Conservation (phyloP, 2,888 invertebrate genomes). For the Tinea semifulvella region DNA sequence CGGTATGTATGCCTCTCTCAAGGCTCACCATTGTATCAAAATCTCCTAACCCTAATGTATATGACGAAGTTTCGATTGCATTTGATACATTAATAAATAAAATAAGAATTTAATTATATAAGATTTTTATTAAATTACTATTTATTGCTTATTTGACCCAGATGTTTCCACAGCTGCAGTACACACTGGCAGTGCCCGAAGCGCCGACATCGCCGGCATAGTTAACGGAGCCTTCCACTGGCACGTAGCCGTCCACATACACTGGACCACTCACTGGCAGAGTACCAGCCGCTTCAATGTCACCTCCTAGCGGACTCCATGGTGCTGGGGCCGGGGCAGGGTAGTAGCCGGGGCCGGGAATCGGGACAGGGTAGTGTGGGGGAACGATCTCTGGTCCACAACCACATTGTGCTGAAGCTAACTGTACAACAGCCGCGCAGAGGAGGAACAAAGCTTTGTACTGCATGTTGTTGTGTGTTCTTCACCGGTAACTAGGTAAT, state of each 20-base stretch:
- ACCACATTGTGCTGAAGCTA: slow-evolving; percentile 2
- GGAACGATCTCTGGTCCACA: too few relatives aligned
- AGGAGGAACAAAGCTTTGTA: slow-evolving; percentile 1
- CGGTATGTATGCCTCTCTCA: too few relatives aligned
- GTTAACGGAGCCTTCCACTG: slow-evolving; percentile 27
- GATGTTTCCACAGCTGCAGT: slow-evolving; percentile 24
- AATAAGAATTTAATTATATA: too few relatives aligned
- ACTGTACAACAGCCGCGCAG: background rate
- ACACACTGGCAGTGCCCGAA: slow-evolving; percentile 26
- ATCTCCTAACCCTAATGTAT: too few relatives aligned
- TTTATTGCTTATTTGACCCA: too few relatives aligned
- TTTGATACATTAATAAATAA: too few relatives aligned
- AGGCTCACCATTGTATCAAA: too few relatives aligned
- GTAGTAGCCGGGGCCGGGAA: background rate
- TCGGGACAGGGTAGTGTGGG: too few relatives aligned
- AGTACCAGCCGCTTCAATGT: slow-evolving; percentile 26
- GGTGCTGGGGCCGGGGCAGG: background rate
- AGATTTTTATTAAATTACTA: too few relatives aligned
- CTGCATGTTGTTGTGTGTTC: slow-evolving; percentile 4
- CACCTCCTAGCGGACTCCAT: slow-evolving; percentile 21
- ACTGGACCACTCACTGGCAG: slow-evolving; percentile 26
- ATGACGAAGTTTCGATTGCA: too few relatives aligned
- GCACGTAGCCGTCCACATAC: slow-evolving; percentile 28
- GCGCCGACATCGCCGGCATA: slow-evolving; percentile 28
- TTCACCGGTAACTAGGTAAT: background rate